Conservation (phyloP, 2,113 vertebrate genomes). For the Pomatorhinus ruficollis region DNA sequence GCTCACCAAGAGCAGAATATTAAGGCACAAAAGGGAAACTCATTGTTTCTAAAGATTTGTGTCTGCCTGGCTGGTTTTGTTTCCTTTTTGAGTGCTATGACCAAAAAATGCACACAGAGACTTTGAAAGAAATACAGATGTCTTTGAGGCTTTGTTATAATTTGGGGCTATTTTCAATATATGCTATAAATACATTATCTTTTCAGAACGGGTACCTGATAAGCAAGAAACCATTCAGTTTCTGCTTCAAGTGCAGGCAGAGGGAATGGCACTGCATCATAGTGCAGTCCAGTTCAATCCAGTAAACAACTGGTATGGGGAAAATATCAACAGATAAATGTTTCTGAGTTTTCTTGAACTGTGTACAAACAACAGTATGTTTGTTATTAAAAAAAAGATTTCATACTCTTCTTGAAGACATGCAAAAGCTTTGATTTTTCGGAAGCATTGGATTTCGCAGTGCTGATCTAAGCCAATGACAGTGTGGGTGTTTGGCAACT, state of each 20-base stretch:
- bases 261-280: neutral
- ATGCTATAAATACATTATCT: neutral
- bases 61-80: neutral
- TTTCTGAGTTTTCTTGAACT: neutral
- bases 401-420: neutral
- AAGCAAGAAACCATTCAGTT: neutral
- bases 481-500: neutral
- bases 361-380: neutral
- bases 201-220: neutral
- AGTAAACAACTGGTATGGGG: neutral
- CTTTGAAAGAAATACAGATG: neutral
- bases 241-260: neutral
- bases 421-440: neutral
- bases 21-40: constrained; percentile 4
- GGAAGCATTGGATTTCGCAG: neutral
- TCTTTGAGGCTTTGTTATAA: neutral
- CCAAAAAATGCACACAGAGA: neutral
- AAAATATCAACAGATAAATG: neutral
- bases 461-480: neutral
- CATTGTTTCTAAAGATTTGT: neutral
- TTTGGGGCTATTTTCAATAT: neutral
- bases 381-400: neutral
- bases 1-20: constrained; percentile 5
- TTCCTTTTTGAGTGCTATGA: neutral
- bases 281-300: neutral